phyloP scores from a whole-genome alignment of 2,113 vertebrate genomes.

The Piprites chloris region DNA sequence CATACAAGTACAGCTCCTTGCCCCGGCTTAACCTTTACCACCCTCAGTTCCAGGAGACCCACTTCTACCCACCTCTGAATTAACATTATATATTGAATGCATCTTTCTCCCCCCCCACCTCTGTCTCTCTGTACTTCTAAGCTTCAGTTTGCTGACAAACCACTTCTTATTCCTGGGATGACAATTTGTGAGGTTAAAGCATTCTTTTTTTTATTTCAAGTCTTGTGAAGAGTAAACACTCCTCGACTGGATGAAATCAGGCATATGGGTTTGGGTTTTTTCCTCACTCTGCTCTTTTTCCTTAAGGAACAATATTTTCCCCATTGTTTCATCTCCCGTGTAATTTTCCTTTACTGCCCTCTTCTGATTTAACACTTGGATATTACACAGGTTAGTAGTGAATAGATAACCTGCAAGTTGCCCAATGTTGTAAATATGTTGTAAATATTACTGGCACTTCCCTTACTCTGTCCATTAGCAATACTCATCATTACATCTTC shows the following conservation, averaged over 20 bases:
- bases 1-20: neutral
- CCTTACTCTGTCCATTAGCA: neutral
- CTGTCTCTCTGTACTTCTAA: neutral
- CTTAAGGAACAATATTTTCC: neutral
- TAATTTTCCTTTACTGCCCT: constrained; percentile 8
- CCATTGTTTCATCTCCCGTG: neutral
- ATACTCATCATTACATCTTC: neutral
- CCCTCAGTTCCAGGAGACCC: neutral
- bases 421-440: neutral
- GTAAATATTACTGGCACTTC: neutral
- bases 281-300: neutral
- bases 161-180: neutral
- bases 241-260: neutral
- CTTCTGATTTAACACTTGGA: constrained; percentile 38
- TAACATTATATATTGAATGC: neutral
- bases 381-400: neutral
- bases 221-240: neutral
- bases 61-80: neutral
- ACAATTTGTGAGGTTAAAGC: neutral
- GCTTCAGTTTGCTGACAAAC: neutral
- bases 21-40: neutral
- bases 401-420: neutral
- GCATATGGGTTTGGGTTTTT: rapidly evolving
- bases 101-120: neutral
- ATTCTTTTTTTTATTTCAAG: neutral